These are phyloP conservation scores for Orchestia grillus DNA, from an alignment of 1,140 invertebrate species.

Conservation along the genomic window DNA sequence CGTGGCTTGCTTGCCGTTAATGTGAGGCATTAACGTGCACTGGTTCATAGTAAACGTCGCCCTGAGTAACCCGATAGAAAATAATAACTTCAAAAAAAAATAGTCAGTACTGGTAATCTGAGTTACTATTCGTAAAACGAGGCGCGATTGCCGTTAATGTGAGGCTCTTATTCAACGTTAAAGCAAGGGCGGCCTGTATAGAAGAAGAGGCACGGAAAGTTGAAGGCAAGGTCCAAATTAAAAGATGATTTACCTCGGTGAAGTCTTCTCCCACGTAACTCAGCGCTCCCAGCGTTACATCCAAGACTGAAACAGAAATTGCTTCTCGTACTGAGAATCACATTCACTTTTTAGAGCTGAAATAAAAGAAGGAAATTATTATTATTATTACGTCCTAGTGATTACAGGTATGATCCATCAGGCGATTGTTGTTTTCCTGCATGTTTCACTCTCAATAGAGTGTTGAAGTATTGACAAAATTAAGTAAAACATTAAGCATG, in stretches of 20 bases:
- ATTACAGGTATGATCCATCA: background rate
- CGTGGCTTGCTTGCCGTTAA: no score
- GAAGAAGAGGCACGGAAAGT: background rate
- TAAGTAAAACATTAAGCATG: background rate
- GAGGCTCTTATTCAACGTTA: no score
- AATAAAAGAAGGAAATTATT: background rate
- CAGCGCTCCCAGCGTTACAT: background rate
- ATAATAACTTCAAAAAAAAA: no score
- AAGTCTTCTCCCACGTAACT: background rate
- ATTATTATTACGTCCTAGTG: no score
- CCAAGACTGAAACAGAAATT: background rate
- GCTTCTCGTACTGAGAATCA: background rate
- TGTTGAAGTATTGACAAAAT: background rate
- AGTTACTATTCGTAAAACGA: no score
- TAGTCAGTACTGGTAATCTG: no score
- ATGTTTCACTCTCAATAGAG: background rate
- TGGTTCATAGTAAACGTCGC: no score
- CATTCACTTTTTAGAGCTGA: background rate
- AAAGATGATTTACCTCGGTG: background rate
- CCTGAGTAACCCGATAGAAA: no score
- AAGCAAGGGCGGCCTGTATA: no score
- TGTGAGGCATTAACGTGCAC: no score
- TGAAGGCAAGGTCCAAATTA: background rate
- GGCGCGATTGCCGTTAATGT: no score
- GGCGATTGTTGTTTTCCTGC: background rate